These are phyloP conservation scores for Tiliacea citrago DNA, from an alignment of 2,888 invertebrate species.

Conservation along the genomic window DNA sequence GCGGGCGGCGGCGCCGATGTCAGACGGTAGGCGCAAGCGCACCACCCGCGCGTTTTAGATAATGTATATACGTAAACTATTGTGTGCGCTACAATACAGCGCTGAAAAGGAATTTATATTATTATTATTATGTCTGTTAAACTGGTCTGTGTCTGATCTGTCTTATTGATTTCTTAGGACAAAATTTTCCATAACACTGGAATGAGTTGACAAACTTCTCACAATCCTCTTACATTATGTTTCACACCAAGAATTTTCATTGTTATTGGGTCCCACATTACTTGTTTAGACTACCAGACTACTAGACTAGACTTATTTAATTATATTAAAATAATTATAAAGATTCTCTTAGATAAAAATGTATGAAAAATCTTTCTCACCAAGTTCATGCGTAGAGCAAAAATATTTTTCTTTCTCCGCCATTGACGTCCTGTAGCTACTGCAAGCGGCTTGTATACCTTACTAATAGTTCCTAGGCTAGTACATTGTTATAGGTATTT, in stretches of 20 bases:
- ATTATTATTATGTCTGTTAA: neutral
- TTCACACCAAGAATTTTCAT: conserved; percentile 15
- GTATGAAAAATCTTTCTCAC: neutral
- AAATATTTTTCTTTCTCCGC: neutral
- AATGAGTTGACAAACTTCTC: conserved; percentile 13
- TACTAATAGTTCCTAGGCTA: conserved; percentile 28
- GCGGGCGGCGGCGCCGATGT: conserved; percentile 66
- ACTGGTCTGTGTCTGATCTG: neutral
- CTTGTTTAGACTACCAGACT: conserved; percentile 3
- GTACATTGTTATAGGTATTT: conserved; percentile 58
- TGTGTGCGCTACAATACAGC: conserved; percentile 14
- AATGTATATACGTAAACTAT: conserved; percentile 35
- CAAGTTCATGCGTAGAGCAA: neutral
- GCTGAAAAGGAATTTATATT: conserved; percentile 27
- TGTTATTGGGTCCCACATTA: conserved; percentile 25
- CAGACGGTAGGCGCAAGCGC: conserved; percentile 59
- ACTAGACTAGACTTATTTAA: neutral
- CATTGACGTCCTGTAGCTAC: neutral
- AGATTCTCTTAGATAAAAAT: neutral
- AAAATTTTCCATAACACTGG: conserved; percentile 8
- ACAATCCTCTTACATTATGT: conserved; percentile 10
- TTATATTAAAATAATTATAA: neutral
- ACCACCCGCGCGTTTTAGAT: conserved; percentile 55
- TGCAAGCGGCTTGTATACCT: conserved; percentile 12
- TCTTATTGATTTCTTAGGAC: neutral